Conservation (phyloP, 2,888 invertebrate species). For the Capitulum mitella region DNA sequence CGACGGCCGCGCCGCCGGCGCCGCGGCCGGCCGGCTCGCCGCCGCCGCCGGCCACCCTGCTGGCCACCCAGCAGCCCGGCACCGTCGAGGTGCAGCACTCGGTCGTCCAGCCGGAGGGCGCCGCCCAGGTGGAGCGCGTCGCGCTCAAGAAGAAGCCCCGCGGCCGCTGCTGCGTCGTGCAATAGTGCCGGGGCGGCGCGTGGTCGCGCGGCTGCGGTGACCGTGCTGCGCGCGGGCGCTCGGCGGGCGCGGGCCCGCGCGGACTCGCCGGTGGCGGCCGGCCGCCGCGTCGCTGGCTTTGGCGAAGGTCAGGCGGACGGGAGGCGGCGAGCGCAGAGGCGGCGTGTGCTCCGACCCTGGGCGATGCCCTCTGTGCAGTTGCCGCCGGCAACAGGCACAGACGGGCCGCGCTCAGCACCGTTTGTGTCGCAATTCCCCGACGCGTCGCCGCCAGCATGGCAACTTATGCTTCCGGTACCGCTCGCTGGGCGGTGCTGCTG, state of each 20-base stretch:
- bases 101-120: slow-evolving; percentile 55
- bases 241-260: too few species aligned
- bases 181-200: slow-evolving; percentile 53
- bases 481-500: not conserved
- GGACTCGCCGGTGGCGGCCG: not conserved
- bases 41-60: slow-evolving; percentile 45
- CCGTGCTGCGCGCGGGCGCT: too few species aligned
- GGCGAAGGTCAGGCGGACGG: not conserved
- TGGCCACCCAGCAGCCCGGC: slow-evolving; percentile 41
- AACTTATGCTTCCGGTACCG: not conserved
- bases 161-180: slow-evolving; percentile 89
- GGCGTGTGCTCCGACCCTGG: not conserved
- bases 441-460: not conserved
- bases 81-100: slow-evolving; percentile 63
- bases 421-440: too few species aligned
- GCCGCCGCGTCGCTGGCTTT: not conserved
- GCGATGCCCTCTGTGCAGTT: slow-evolving; percentile 5
- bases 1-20: slow-evolving; percentile 39
- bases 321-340: not conserved
- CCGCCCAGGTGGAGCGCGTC: slow-evolving; percentile 74
- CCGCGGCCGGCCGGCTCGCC: slow-evolving; percentile 48
- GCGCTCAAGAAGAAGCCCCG: slow-evolving; percentile 91
- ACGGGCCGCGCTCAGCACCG: not conserved
- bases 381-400: not conserved
- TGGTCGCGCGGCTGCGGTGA: too few species aligned